These are phyloP conservation scores for Diadumene lineata DNA, from an alignment of 92 coral and sea anemone genomes.

Conservation along the genomic window DNA sequence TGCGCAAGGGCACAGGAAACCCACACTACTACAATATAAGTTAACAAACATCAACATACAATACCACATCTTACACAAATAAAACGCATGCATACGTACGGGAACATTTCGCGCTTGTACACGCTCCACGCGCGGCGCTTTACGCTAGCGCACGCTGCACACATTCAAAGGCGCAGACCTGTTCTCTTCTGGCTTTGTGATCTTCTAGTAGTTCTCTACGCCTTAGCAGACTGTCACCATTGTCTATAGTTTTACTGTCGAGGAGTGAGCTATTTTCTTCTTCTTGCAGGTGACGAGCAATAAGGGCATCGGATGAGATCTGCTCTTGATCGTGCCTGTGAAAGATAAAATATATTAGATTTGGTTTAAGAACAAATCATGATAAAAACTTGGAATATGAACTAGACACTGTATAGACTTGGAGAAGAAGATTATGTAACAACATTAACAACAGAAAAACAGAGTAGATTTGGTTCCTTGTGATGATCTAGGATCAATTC, in stretches of 20 bases:
- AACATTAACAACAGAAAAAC: no score
- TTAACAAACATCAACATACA: neutral
- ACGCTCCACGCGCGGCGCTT: constrained; percentile 37
- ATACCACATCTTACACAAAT: neutral
- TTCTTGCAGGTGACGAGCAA: constrained; percentile 74
- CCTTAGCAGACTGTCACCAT: constrained; percentile 23
- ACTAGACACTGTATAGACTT: no score
- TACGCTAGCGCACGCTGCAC: constrained; percentile 45
- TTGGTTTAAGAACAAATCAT: no score
- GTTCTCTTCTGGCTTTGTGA: constrained; percentile 49
- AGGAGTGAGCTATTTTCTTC: constrained; percentile 31
- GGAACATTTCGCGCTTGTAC: constrained; percentile 30
- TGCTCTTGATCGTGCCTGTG: constrained; percentile 46
- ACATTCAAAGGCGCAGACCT: constrained; percentile 48
- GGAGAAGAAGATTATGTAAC: no score
- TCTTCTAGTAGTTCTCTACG: constrained; percentile 24
- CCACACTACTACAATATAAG: no score
- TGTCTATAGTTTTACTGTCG: constrained; percentile 21
- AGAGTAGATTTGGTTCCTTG: no score
- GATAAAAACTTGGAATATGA: no score
- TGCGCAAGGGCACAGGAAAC: no score
- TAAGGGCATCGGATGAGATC: constrained; percentile 66
- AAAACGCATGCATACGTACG: constrained; percentile 22
- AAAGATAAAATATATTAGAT: no score
- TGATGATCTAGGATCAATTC: no score